Evolutionary conservation across 1,140 invertebrate genomes (phyloP), one percentile per base, ranked within the genome.

Genomic region (Heterodera schachtii): DNA sequence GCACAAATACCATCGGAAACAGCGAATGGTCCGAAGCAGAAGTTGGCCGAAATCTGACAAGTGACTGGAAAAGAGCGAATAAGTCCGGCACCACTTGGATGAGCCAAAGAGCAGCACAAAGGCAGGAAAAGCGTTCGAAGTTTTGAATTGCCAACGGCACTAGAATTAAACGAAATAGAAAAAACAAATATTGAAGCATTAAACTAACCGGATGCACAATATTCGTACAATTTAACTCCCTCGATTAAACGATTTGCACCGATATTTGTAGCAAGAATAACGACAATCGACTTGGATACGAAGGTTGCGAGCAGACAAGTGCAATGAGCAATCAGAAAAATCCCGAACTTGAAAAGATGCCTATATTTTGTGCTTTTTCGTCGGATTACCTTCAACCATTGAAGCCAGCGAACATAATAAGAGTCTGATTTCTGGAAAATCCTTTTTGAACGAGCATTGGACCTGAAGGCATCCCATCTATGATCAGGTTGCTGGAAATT

Each of bases 81-180:
- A 86, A 19, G 47, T 86, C 85, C 11, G 85, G 85, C 11, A 80
- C 21, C 46, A 78, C 77, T 69, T 86, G 85, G 73, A 86, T 82
- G n/a, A 88, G 21, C 64, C 76, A 84, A 11, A 86, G 52, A 0
- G 77, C 57, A 13, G 81, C 47, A 77, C 83, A 81, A 8, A 81
- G 47, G 31, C 52, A 83, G 16, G 84, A 21, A 7, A 83, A 69
- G 16, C 60, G 82, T 31, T 77, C 74, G n/a, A 79, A 21, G 43
- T 81, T 74, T 52, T 83, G 82, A 31, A 21, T 49, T 67, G 79
- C 60, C 64, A 43, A 13, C n/a, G 81, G 78, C n/a, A n/a, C 82
- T 83, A 60, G 47, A 49, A 6, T 49, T 49, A 49, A 49, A 49
- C 9, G 31, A 75, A 19, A 81, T 13, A n/a, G n/a, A n/a, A 16